phyloP scores from a whole-genome alignment of 2,888 invertebrate species.

The Troilus luridus region DNA sequence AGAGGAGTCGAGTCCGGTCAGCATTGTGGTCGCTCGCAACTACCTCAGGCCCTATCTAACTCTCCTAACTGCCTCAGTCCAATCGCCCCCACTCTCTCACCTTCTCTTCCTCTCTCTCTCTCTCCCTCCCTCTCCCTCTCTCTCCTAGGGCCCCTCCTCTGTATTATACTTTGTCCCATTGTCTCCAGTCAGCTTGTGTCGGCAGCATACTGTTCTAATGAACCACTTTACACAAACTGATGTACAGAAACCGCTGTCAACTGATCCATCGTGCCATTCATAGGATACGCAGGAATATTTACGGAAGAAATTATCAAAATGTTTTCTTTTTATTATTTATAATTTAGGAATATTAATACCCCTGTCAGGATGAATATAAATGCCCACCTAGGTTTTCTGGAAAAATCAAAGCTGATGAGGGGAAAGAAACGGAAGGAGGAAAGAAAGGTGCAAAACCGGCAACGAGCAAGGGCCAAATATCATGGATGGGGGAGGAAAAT shows the following conservation, averaged over 20 bases:
- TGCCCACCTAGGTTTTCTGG: too few relatives aligned
- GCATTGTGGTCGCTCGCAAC: conserved; percentile 12
- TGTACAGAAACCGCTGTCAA: not conserved
- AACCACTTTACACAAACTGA: not conserved
- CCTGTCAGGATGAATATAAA: too few relatives aligned
- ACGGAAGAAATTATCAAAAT: too few relatives aligned
- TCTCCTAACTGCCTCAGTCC: conserved; percentile 6
- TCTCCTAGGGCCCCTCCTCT: not conserved
- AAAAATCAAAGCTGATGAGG: too few relatives aligned
- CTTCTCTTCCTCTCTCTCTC: too few relatives aligned
- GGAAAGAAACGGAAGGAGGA: too few relatives aligned
- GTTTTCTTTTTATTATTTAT: too few relatives aligned
- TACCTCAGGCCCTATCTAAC: conserved; percentile 4
- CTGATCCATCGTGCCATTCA: not conserved
- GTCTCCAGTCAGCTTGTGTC: conserved; percentile 11
- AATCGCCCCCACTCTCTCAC: not conserved
- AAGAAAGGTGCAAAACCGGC: too few relatives aligned
- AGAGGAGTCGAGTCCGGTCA: not conserved
- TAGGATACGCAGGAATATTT: not conserved
- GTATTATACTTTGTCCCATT: conserved; percentile 36
- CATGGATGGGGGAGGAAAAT: too few relatives aligned
- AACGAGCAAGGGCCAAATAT: too few relatives aligned
- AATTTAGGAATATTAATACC: too few relatives aligned
- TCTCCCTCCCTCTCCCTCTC: not conserved
- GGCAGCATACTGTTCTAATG: not conserved